Evolutionary conservation across 2,797 vertebrate species (phyloP).

Genomic region (Clarias laeviceps): DNA sequence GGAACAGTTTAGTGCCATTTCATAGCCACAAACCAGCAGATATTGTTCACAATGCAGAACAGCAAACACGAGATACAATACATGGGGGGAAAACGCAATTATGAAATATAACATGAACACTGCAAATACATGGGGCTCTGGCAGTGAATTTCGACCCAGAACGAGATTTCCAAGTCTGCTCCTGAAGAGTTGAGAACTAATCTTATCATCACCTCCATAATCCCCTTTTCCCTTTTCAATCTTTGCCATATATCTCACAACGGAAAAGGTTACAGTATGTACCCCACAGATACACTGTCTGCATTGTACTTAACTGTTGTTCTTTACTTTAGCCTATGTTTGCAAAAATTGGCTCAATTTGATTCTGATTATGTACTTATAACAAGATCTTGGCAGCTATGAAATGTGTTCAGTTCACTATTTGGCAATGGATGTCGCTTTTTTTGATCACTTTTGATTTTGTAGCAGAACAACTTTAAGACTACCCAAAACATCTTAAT

Average conservation of each 20-base stretch:
- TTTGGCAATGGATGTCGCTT: background rate
- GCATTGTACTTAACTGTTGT: background rate
- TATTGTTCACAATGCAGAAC: background rate
- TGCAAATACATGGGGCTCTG: background rate
- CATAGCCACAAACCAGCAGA: background rate
- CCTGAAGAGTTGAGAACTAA: background rate
- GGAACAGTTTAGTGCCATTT: background rate
- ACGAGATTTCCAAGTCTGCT: background rate
- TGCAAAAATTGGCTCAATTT: background rate
- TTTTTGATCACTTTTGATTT: background rate
- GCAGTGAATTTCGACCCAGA: background rate
- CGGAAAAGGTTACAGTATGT: background rate
- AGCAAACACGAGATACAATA: conserved; percentile 5
- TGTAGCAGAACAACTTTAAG: background rate
- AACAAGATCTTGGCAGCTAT: background rate
- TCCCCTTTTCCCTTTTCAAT: background rate
- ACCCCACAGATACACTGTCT: background rate
- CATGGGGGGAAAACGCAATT: background rate
- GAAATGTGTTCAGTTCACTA: background rate
- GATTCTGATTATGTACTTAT: background rate
- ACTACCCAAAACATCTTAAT: background rate
- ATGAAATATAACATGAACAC: background rate
- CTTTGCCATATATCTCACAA: background rate
- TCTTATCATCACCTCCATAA: background rate
- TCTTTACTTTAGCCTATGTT: background rate